Evolutionary conservation across 1,140 invertebrate genomes (phyloP).

Genomic region (Macrocentrus cingulum): DNA sequence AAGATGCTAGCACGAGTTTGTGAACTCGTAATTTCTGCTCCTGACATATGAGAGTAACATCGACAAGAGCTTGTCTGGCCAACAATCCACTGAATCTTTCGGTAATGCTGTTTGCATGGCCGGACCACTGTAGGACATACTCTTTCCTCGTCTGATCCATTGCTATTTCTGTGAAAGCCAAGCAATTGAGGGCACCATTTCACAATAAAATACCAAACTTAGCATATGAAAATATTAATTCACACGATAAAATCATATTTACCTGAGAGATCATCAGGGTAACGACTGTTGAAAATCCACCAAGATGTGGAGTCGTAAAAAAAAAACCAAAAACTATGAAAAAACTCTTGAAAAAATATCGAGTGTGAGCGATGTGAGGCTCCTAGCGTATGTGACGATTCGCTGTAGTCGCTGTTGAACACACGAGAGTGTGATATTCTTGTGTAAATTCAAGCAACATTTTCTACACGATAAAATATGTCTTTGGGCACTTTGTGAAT

Average conservation of each 20-base stretch:
- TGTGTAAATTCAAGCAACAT: conserved; percentile 20
- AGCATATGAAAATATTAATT: background rate
- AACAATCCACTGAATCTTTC: conserved; percentile 62
- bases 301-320: no score
- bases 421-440: conserved; percentile 14
- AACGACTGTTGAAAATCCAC: no score
- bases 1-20: conserved; percentile 64
- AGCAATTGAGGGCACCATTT: conserved; percentile 16
- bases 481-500: background rate
- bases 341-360: background rate
- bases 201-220: conserved; percentile 10
- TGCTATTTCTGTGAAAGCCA: conserved; percentile 25
- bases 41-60: conserved; percentile 64
- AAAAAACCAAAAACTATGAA: background rate
- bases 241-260: background rate
- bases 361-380: no score
- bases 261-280: no score
- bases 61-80: conserved; percentile 62
- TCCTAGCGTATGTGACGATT: conserved; percentile 19
- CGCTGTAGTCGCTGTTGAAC: conserved; percentile 4
- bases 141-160: conserved; percentile 50
- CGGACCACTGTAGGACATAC: conserved; percentile 60
- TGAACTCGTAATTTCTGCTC: conserved; percentile 64
- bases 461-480: conserved; percentile 2
- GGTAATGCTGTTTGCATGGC: conserved; percentile 59